These are phyloP conservation scores for Nerophis lumbriciformis DNA, from an alignment of 2,113 vertebrate species.

Conservation along the genomic window DNA sequence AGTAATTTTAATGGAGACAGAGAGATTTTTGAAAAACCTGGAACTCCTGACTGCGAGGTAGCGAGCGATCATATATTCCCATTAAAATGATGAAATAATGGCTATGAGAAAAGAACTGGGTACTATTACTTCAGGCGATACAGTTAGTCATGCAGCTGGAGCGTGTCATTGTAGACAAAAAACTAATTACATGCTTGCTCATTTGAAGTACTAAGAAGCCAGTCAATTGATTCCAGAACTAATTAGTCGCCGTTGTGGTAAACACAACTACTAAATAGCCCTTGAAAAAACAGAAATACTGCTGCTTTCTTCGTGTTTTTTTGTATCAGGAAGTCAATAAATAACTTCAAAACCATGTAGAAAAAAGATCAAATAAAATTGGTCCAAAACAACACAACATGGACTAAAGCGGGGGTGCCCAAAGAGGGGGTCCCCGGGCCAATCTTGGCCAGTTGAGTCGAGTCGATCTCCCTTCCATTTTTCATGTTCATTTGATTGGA, in stretches of 20 bases:
- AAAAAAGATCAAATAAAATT: neutral
- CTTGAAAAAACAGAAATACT: constrained; percentile 1
- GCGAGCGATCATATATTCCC: neutral
- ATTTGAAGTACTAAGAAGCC: constrained; percentile 1
- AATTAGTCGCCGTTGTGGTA: constrained; percentile 19
- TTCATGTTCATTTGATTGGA: no score
- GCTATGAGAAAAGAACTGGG: neutral
- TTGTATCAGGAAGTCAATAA: neutral
- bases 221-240: constrained; percentile 12
- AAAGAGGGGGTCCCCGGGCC: neutral
- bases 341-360: neutral
- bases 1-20: no score
- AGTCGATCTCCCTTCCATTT: no score
- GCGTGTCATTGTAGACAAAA: constrained; percentile 13
- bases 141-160: constrained; percentile 10
- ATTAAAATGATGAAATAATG: neutral
- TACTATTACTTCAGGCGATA: neutral
- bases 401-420: neutral
- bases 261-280: constrained; percentile 4
- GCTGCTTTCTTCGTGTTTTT: neutral
- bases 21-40: no score
- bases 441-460: no score
- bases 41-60: no score
- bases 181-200: constrained; percentile 29
- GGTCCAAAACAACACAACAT: neutral